Conservation (phyloP, 2,797 vertebrate genomes). For the Falco biarmicus region DNA sequence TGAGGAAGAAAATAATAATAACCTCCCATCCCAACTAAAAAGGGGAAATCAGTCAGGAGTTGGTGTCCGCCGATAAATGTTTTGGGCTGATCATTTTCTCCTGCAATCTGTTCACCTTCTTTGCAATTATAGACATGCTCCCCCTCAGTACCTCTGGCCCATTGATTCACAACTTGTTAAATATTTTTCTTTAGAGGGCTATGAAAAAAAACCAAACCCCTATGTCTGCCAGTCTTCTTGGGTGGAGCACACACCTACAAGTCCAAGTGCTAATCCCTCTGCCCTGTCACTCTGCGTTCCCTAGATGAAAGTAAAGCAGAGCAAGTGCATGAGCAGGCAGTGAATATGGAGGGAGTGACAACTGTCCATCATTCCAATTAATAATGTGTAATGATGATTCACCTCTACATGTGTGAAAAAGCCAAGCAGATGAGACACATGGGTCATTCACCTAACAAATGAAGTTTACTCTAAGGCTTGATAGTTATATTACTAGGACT, state of each 20-base stretch:
- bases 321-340: neutral
- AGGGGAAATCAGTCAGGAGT: neutral
- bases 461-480: slow-evolving; percentile 42
- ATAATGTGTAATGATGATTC: neutral
- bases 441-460: slow-evolving; percentile 43
- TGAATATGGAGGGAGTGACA: neutral
- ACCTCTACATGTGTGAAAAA: neutral
- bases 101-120: neutral
- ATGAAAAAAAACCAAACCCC: accelerated
- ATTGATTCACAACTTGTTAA: neutral
- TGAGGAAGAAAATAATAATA: neutral
- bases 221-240: neutral
- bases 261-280: neutral
- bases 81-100: neutral
- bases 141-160: neutral
- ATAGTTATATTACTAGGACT: slow-evolving; percentile 12
- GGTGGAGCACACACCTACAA: neutral
- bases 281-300: neutral
- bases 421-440: neutral
- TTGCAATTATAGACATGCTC: neutral
- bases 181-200: neutral
- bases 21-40: neutral
- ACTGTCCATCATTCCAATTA: neutral
- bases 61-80: neutral
- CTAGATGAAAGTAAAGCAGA: neutral